Base-by-base conservation (phyloP, 2,113 vertebrate genomes). In the Pseudois nayaur region DNA sequence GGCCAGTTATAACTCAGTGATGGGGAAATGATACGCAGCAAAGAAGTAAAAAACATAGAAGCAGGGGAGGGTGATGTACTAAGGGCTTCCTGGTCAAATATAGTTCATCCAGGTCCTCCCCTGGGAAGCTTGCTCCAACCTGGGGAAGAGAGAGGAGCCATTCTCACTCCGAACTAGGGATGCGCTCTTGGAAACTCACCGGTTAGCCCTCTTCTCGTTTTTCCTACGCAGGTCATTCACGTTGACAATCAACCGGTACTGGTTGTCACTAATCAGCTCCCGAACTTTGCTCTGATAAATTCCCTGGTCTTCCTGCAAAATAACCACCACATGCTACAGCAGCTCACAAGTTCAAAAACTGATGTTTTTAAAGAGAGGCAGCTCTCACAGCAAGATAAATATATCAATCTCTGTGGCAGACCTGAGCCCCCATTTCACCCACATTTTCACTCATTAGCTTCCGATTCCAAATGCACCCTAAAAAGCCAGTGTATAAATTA, bases 231-330 rank as follows among this genome's bases (percentile, higher is more conserved):
- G 99, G 91, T 99, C 99, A 48, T 99, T 99, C 97, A 99, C 99
- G 93, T 99, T 99, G 97, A 99, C 99, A 1, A 99, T 98, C 81
- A 99, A 99, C 0, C 99, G 99, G 10, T 98, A 99, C 55, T 99
- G 99, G 52, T 99, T 99, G 74, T 99, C 99, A 8, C 99, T 99
- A 99, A 99, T 99, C 99, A 99, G 99, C 95, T 99, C 99, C 64
- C 99, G 99, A 13, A 99, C 99, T 98, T 99, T 99, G 98, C 99
- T 99, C 79, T 99, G 99, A 96, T 99, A 99, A 95, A 99, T 91
- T 2, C 99, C 99, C 93, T 99, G 99, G 92, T 99, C 99, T 97
- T 99, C 99, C 99, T 99, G 98, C n/a, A 97, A 59, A 79, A 85
- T 1, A 87, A 12, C 21, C 84, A 79, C 14, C 45, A 29, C 10